phyloP scores from a whole-genome alignment of 2,113 vertebrate genomes.

The Thalassarche chlororhynchos region DNA sequence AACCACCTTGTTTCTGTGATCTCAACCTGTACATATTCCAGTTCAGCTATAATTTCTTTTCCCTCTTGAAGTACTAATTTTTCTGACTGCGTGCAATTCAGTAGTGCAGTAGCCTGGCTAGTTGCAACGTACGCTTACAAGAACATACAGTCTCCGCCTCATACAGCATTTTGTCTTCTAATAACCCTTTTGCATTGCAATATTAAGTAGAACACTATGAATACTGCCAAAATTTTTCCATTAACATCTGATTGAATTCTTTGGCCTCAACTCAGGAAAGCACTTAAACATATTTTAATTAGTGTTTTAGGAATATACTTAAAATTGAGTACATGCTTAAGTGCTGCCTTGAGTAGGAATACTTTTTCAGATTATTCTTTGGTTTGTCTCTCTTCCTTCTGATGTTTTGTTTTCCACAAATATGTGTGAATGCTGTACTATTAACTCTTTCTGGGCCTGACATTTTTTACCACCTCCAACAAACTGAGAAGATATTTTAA shows the following conservation, averaged over 20 bases:
- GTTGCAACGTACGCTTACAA: background rate
- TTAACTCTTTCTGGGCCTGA: background rate
- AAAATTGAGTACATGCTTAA: background rate
- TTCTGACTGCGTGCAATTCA: background rate
- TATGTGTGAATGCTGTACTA: background rate
- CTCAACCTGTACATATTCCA: background rate
- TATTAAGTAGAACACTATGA: background rate
- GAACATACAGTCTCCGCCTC: background rate
- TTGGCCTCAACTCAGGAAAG: constrained; percentile 8
- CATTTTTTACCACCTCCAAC: background rate
- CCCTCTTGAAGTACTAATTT: background rate
- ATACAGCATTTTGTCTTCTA: background rate
- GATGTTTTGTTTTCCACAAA: background rate
- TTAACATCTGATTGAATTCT: background rate
- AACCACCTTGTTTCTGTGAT: background rate
- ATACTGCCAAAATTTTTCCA: background rate
- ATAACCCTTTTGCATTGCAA: background rate
- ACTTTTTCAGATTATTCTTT: background rate
- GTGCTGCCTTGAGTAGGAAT: background rate
- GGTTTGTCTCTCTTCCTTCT: background rate
- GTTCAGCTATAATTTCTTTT: background rate
- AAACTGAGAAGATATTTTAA: background rate
- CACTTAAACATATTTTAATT: constrained; percentile 3
- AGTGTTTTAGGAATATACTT: background rate
- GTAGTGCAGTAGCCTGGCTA: background rate